Evolutionary conservation across 2,113 vertebrate species (phyloP).

Genomic region (Nanger granti): DNA sequence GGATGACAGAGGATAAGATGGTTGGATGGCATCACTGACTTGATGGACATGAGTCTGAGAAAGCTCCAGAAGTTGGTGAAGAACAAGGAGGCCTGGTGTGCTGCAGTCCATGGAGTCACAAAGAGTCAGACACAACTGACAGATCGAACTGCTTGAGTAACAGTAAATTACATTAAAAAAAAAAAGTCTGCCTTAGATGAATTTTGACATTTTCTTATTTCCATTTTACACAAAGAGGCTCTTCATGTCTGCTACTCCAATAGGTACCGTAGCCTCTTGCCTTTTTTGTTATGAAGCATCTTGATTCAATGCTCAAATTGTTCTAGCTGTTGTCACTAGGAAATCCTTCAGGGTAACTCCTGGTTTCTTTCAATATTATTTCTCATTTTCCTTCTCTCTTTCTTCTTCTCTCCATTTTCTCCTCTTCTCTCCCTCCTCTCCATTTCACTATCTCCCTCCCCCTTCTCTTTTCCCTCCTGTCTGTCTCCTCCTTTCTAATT

Average conservation of each 20-base stretch:
- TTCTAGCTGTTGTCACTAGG: background rate
- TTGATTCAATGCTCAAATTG: background rate
- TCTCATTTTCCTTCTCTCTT: background rate
- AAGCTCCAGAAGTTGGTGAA: background rate
- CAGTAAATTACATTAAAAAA: background rate
- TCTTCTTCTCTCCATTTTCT: background rate
- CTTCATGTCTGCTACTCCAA: background rate
- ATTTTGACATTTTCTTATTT: background rate
- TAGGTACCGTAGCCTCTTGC: background rate
- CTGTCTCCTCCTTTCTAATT: background rate
- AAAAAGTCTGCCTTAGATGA: background rate
- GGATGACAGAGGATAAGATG: background rate
- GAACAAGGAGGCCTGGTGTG: background rate
- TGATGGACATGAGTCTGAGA: background rate
- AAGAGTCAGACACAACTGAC: background rate
- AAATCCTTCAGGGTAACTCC: background rate
- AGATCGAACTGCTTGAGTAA: background rate
- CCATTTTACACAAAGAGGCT: background rate
- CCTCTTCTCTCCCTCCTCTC: background rate
- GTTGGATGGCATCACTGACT: background rate
- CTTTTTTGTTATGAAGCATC: background rate
- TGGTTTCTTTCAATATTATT: background rate
- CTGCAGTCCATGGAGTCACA: background rate
- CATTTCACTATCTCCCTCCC: background rate
- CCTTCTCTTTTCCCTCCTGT: too few species aligned